Evolutionary conservation across 2,888 invertebrate species (phyloP).

Genomic region (Allacma fusca): DNA sequence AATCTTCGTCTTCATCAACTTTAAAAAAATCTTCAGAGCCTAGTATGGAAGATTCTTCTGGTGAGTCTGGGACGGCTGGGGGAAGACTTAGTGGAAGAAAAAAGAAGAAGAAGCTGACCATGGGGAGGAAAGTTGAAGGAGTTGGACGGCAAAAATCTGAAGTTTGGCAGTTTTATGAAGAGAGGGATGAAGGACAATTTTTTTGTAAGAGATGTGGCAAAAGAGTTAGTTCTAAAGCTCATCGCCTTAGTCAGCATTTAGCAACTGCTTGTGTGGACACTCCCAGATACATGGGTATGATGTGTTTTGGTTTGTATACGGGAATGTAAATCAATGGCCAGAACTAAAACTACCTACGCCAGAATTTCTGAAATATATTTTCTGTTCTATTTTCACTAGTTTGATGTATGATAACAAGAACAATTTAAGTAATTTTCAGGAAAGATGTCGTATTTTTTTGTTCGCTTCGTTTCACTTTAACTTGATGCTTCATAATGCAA

Average conservation of each 20-base stretch:
- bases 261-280: constrained; percentile 2
- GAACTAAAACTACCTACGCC: too few relatives aligned
- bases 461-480: too few relatives aligned
- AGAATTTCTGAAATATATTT: too few relatives aligned
- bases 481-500: too few relatives aligned
- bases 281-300: not conserved
- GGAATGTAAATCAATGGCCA: too few relatives aligned
- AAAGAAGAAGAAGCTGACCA: not conserved
- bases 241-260: not conserved
- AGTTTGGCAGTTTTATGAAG: constrained; percentile 24
- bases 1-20: not conserved
- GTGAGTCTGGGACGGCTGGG: not conserved
- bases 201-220: constrained; percentile 29
- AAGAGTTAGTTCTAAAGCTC: constrained; percentile 28
- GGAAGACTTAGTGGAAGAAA: not conserved
- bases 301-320: too few relatives aligned
- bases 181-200: constrained; percentile 24
- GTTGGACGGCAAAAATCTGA: constrained; percentile 29
- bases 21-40: not conserved
- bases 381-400: too few relatives aligned
- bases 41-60: not conserved
- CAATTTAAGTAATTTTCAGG: too few relatives aligned
- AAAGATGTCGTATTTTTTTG: too few relatives aligned
- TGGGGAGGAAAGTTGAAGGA: not conserved
- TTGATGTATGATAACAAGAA: too few relatives aligned